phyloP scores from a whole-genome alignment of 2,113 vertebrate genomes.

The Trochalopteron elliotii region DNA sequence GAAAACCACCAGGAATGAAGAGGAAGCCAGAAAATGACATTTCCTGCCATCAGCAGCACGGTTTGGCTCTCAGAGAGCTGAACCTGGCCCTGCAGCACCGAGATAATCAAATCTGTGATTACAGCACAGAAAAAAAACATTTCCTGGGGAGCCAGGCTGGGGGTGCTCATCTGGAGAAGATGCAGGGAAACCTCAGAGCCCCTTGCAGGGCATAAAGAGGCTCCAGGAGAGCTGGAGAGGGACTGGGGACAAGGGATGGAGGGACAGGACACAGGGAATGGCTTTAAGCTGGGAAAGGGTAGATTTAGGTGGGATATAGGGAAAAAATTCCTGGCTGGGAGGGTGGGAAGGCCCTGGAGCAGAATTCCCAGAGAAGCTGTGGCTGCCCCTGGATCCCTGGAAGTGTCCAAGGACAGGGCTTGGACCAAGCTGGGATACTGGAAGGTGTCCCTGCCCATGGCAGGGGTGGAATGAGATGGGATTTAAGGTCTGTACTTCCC shows the following conservation, averaged over 20 bases:
- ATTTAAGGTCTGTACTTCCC: not conserved
- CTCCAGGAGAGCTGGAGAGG: not conserved
- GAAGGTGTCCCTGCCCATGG: not conserved
- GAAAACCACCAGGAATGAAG: not conserved
- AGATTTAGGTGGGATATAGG: not conserved
- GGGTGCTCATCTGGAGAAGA: not conserved
- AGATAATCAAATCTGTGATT: not conserved
- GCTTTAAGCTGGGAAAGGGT: not conserved
- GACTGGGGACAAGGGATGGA: not conserved
- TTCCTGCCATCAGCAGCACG: not conserved
- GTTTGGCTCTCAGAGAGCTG: not conserved
- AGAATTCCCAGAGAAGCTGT: not conserved
- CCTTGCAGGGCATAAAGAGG: fast-evolving
- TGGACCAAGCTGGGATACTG: fast-evolving
- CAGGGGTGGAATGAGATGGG: fast-evolving
- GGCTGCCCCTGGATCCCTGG: not conserved
- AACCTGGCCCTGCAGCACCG: fast-evolving
- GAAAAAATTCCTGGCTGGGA: fast-evolving
- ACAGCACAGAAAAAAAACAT: not conserved
- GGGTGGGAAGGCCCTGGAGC: not conserved
- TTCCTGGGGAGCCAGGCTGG: not conserved
- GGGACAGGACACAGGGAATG: not conserved
- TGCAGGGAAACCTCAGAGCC: not conserved
- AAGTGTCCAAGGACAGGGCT: fast-evolving
- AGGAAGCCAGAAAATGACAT: not conserved